These are phyloP conservation scores for Cosmopolites sordidus DNA, from an alignment of 2,888 invertebrate genomes.

Conservation along the genomic window DNA sequence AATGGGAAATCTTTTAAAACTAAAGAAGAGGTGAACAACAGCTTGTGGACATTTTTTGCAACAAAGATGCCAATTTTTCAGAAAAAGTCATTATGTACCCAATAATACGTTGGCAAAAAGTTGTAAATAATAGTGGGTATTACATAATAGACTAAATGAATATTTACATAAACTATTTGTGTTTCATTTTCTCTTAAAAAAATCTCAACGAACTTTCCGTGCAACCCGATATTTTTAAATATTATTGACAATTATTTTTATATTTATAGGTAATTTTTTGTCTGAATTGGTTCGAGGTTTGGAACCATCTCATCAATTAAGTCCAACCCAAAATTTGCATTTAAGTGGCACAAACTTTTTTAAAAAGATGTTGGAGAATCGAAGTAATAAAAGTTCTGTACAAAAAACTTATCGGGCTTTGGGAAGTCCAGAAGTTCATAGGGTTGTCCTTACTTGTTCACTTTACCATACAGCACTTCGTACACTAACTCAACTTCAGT, in stretches of 20 bases:
- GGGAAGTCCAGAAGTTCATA: slow-evolving; percentile 75
- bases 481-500: slow-evolving; percentile 83
- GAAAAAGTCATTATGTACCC: too few relatives aligned
- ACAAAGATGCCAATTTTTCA: too few relatives aligned
- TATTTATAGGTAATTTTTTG: slow-evolving; percentile 46
- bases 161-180: too few relatives aligned
- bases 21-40: too few relatives aligned
- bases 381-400: slow-evolving; percentile 57
- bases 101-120: too few relatives aligned
- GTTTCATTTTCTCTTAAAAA: too few relatives aligned
- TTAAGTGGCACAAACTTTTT: slow-evolving; percentile 53
- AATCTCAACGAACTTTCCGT: too few relatives aligned
- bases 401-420: slow-evolving; percentile 69
- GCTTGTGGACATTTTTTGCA: too few relatives aligned
- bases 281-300: slow-evolving; percentile 31
- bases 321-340: slow-evolving; percentile 44
- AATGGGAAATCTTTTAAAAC: too few relatives aligned
- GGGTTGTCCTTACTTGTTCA: slow-evolving; percentile 81
- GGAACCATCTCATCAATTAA: slow-evolving; percentile 40
- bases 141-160: too few relatives aligned
- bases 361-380: slow-evolving; percentile 58
- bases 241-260: slow-evolving; percentile 5
- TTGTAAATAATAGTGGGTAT: too few relatives aligned
- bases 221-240: background rate
- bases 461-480: slow-evolving; percentile 88